Base-by-base conservation (phyloP, 2,888 invertebrate genomes). In the Blastobasis lacticolella region DNA sequence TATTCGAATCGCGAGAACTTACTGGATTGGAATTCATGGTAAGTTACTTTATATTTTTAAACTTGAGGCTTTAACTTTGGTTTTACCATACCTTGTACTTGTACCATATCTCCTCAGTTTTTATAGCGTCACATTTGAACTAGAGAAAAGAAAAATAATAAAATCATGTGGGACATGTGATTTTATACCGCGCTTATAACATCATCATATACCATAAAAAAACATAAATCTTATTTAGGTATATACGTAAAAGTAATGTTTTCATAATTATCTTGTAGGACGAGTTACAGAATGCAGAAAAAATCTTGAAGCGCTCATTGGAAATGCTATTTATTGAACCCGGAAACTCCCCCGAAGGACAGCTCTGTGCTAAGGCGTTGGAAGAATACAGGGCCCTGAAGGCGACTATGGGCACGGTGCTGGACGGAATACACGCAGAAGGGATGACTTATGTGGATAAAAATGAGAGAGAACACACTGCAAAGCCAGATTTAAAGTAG, bases 251-350 rank as follows among this genome's bases (percentile, higher is more conserved):
- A 23, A 23, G 23, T 23, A 23, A 23, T 23, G 23, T 23, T 23
- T 23, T 23, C 23, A 23, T 23, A 23, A 23, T 23, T 23, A 23
- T 23, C 55, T 71, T 63, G 9, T 65, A 90, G 90, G 79, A 79
- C 37, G 85, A 89, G 62, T 77, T 94, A 6, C 67, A 86, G 52
- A 79, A 83, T 58, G 91, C 92, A 0, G 92, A 92, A 64, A 74
- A 71, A 52, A 81, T 89, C 63, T 73, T 94, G 36, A 92, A 91
- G 60, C 89, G 90, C 56, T 86, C 93, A 0, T 72, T 94, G 38
- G 89, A 89, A 58, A 92, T 92, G 89, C 73, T 95, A 8, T 80
- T 94, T 23, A 90, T 94, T 54, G 95, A 95, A 71, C 94, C 94
- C 0, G 79, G 88, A 0, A 88, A 89, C 40, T 93, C 94, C 10